These are phyloP conservation scores for Naja naja DNA, from an alignment of 2,113 vertebrate genomes.

Conservation along the genomic window DNA sequence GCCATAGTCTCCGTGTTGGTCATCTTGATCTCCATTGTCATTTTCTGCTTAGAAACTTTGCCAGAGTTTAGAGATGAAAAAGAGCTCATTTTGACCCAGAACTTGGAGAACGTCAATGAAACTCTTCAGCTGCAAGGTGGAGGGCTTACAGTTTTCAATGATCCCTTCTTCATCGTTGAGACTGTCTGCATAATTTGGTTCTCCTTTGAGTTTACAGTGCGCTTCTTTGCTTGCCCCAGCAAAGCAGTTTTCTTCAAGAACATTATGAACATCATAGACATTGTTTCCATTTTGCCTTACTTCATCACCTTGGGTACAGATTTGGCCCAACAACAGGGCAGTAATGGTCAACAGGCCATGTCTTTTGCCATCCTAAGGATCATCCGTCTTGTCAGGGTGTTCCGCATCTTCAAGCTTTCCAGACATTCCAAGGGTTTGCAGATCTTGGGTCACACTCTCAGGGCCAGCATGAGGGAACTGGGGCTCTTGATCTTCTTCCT, in stretches of 20 bases:
- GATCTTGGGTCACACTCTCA: constrained; percentile 95
- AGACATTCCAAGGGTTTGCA: constrained; percentile 97
- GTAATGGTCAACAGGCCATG: constrained; percentile 92
- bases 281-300: constrained; percentile 99
- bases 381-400: constrained; percentile 94
- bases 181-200: constrained; percentile 99
- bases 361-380: constrained; percentile 97
- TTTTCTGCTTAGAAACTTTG: constrained; percentile 95
- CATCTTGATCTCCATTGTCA: constrained; percentile 97
- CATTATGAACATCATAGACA: constrained; percentile 98
- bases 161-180: constrained; percentile 98
- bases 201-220: constrained; percentile 95
- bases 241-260: constrained; percentile 94
- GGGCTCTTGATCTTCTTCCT: constrained; percentile 98
- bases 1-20: constrained; percentile 97
- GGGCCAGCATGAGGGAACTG: constrained; percentile 96
- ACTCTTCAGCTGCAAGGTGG: constrained; percentile 69
- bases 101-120: constrained; percentile 71
- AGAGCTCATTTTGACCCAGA: constrained; percentile 77
- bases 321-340: constrained; percentile 83
- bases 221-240: constrained; percentile 95
- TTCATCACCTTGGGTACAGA: constrained; percentile 98
- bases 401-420: constrained; percentile 98
- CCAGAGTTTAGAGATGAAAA: constrained; percentile 95
- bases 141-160: constrained; percentile 91